Evolutionary conservation across 2,113 vertebrate genomes (phyloP), one percentile per base, ranked within the genome.

Genomic region (Nestor notabilis): DNA sequence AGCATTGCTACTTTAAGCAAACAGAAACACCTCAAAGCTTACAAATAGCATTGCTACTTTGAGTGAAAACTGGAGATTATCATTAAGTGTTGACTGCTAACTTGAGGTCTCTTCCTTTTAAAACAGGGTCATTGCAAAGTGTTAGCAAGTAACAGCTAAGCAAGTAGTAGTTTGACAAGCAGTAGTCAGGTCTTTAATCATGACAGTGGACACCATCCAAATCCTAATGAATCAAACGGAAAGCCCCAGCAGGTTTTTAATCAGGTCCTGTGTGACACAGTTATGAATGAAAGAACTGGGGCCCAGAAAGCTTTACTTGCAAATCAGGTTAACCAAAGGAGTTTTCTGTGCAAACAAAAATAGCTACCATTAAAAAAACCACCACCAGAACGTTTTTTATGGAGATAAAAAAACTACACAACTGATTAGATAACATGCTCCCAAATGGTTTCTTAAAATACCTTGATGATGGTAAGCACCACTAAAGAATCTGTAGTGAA

Each of bases 1-100:
- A 68, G 11, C 8, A 39, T 41, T 65, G 31, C 52, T 52, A 35
- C 39, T 39, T 96, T 84, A 84, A 80, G 55, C 58, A 93, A 93
- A 93, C 81, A 95, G 94, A 96, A 95, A 94, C 77, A 90, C 68
- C 83, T 93, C 66, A 74, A 79, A 81, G 13, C 66, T 89, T 91
- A 43, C 17, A 29, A 72, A 44, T 3, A 69, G 9, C 7, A 35
- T 41, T 66, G 28, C 52, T 52, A 35, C 21, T 86, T 75, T 29
- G 56, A 65, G 72, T 25, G 28, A 82, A 69, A 87, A 70, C 41
- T 81, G 53, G 27, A 83, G 37, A 49, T 61, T 47, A 49, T 24
- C 43, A 43, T 69, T 72, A 68, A 76, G 43, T 29, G 31, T 53
- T 84, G 68, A 90, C 90, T 89, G 37, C 63, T 50, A 58, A 89